A percentile compares a stretch with the other conserved stretches of the same genome.
phyloP scores from a whole-genome alignment of 2,113 vertebrate genomes.

The Hassar affinis region DNA sequence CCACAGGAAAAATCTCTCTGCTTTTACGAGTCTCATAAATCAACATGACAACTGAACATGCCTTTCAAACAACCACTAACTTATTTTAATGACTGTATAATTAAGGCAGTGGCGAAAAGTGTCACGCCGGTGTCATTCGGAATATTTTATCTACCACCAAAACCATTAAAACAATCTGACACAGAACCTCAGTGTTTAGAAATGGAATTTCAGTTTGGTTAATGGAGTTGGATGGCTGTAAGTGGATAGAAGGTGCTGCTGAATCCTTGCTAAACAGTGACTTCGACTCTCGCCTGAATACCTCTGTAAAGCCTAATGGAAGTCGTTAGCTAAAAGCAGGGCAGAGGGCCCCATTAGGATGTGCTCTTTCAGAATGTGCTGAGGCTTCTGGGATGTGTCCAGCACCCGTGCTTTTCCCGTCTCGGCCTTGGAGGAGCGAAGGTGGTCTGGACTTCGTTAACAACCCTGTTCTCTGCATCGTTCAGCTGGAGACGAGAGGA shows the following conservation, averaged over 20 bases:
- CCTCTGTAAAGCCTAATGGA: conserved; percentile 33
- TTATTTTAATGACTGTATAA: conserved; percentile 42
- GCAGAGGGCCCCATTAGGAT: conserved; percentile 40
- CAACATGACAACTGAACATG: conserved; percentile 10
- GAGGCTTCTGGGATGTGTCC: conserved; percentile 42
- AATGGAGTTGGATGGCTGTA: conserved; percentile 4
- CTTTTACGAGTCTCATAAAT: conserved; percentile 40
- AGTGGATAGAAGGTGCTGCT: conserved; percentile 16
- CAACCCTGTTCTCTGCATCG: conserved; percentile 28
- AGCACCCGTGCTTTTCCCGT: conserved; percentile 13
- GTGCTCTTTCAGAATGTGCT: conserved; percentile 27
- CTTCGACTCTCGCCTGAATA: conserved; percentile 27
- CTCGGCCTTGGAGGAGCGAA: conserved; percentile 41
- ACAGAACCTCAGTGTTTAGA: conserved; percentile 10
- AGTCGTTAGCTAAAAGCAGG: conserved; percentile 43
- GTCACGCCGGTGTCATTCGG: conserved; percentile 7
- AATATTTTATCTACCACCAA: conserved; percentile 14
- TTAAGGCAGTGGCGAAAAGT: conserved; percentile 30
- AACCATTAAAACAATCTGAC: background rate
- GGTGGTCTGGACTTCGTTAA: conserved; percentile 65
- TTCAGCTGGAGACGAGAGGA: conserved; percentile 35
- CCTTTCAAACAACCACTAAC: conserved; percentile 24
- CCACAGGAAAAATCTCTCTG: conserved; percentile 24
- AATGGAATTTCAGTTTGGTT: background rate
- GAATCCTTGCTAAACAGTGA: conserved; percentile 30